Evolutionary conservation across 2,888 invertebrate species (phyloP).

Genomic region (Digitonthophagus gazella): DNA sequence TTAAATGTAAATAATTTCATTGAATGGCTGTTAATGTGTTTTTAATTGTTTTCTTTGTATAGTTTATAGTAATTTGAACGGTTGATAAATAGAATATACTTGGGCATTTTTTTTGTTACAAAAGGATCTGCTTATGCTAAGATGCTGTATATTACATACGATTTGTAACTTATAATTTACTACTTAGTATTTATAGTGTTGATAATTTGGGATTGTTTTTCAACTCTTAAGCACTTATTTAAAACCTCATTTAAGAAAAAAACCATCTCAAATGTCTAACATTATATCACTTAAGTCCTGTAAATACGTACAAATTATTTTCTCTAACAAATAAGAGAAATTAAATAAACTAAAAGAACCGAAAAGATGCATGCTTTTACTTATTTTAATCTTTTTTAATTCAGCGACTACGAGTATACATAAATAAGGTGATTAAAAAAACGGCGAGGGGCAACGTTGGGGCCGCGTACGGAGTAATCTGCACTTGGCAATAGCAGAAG

Average conservation of each 20-base stretch:
- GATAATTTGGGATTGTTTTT: too few relatives aligned
- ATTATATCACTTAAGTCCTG: too few relatives aligned
- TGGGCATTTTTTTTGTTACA: neutral
- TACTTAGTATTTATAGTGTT: conserved; percentile 19
- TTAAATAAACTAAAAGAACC: conserved; percentile 3
- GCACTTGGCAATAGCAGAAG: conserved; percentile 8
- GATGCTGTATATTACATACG: conserved; percentile 26
- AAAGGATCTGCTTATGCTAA: conserved; percentile 30
- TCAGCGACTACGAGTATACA: too few relatives aligned
- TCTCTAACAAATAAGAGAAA: neutral
- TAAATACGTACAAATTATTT: neutral
- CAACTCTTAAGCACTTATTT: too few relatives aligned
- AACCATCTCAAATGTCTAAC: too few relatives aligned
- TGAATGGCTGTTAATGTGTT: neutral
- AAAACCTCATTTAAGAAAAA: too few relatives aligned
- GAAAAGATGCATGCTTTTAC: too few relatives aligned
- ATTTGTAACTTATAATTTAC: conserved; percentile 19
- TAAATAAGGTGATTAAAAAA: too few relatives aligned
- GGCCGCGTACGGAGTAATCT: neutral
- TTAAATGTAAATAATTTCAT: too few relatives aligned
- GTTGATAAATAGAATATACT: neutral
- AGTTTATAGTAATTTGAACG: too few relatives aligned
- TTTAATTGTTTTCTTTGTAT: too few relatives aligned
- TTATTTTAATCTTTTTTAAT: too few relatives aligned
- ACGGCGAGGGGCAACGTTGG: conserved; percentile 30